Conservation (phyloP, 2,113 vertebrate species). For the Semicossyphus pulcher region DNA sequence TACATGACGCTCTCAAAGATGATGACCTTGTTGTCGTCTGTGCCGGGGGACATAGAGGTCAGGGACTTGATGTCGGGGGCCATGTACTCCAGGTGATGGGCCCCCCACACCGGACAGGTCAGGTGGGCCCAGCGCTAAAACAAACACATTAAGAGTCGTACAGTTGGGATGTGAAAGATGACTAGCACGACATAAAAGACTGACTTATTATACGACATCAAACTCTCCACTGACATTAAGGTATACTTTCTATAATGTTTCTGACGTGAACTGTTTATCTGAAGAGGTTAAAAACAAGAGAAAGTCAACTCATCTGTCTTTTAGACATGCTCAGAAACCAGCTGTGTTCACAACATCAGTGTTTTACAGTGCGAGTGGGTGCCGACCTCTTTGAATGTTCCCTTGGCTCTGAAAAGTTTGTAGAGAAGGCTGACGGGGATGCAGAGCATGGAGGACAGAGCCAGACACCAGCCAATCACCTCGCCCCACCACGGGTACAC, state of each 20-base stretch:
- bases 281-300: no score
- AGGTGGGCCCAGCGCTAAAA: slow-evolving; percentile 84
- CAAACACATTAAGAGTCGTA: no score
- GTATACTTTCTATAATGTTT: no score
- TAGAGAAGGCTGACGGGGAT: slow-evolving; percentile 85
- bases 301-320: no score
- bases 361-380: no score
- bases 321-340: no score
- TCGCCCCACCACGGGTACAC: slow-evolving; percentile 90
- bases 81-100: slow-evolving; percentile 88
- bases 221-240: no score
- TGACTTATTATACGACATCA: no score
- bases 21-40: slow-evolving; percentile 86
- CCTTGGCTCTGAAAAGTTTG: slow-evolving; percentile 84
- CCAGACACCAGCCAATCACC: slow-evolving; percentile 87
- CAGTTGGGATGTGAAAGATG: no score
- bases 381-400: slow-evolving; percentile 83
- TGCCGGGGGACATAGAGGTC: slow-evolving; percentile 73
- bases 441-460: slow-evolving; percentile 88
- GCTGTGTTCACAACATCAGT: no score
- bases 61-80: slow-evolving; percentile 82
- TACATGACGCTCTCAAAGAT: slow-evolving; percentile 89
- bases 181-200: no score
- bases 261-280: no score
- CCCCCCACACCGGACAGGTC: slow-evolving; percentile 85